Base-by-base conservation (phyloP, 1,140 invertebrate genomes). In the Scaptomyza pallida region DNA sequence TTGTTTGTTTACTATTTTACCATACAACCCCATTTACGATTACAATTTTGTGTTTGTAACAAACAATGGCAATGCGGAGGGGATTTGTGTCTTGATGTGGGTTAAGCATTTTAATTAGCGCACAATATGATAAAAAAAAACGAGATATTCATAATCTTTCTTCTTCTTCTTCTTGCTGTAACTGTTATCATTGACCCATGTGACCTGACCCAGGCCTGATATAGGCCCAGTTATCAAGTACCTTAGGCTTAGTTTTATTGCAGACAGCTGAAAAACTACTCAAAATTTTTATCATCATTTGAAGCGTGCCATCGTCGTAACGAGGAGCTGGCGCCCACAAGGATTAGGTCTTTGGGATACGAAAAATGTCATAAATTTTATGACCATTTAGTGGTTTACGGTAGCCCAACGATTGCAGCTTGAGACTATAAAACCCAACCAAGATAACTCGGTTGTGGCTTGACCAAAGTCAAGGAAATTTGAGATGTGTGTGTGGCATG, bases 71-170 rank as follows among this genome's bases (percentile, higher is more conserved):
- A 52, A 51, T 68, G 45, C 44, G 26, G 44, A 65, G 74, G 44
- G 70, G 74, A 86, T 75, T 88, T 86, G 68, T 56, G 47, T 57
- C 59, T 80, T 85, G 82, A 85, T 85, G 77, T 81, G 83, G 82
- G 82, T 88, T 88, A 89, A 89, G 82, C 82, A 88, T 88, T 88
- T 88, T 88, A 88, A 88, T 88, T 89, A 88, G 83, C 83, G 65
- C 72, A 81, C 73, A 76, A 74, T 85, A 65, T 73, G 70, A 77
- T 52, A 9, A 52, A 52, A 12, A 21, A 52, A 52, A 12, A 21
- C 19, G n/a, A 52, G 21, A 26, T 9, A 26, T 13, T 79, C 63
- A 67, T 65, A 33, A 33, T 6, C 23, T 26, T 6, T 4, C 6
- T 26, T 26, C 23, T 5, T 26, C 6, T 26, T 26, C 5, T 33